Evolutionary conservation across 2,797 vertebrate species (phyloP).

Genomic region (Siniperca undulata): DNA sequence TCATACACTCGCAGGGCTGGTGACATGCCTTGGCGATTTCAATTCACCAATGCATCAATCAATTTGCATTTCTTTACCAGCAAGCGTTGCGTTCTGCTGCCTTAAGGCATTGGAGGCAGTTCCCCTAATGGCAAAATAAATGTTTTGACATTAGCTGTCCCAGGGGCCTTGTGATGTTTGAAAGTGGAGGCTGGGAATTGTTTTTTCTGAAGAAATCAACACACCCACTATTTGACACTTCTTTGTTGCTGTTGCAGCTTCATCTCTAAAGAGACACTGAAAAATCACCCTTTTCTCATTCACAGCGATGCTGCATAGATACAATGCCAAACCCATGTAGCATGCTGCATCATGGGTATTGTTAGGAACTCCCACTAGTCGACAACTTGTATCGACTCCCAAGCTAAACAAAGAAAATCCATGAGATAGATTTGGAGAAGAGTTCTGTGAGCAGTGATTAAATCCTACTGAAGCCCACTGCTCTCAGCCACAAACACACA

Average conservation of each 20-base stretch:
- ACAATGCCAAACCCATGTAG: neutral
- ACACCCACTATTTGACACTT: conserved; percentile 7
- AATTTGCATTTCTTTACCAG: conserved; percentile 24
- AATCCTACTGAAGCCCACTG: conserved; percentile 14
- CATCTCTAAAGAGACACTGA: neutral
- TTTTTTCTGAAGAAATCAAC: conserved; percentile 7
- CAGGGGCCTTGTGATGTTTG: neutral
- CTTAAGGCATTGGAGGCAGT: conserved; percentile 12
- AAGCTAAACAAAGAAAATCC: conserved; percentile 39
- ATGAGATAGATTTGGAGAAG: conserved; percentile 21
- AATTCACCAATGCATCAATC: conserved; percentile 52
- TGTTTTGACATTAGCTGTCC: conserved; percentile 34
- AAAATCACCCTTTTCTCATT: neutral
- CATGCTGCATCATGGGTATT: conserved; percentile 6
- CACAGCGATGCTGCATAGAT: neutral
- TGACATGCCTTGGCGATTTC: conserved; percentile 34
- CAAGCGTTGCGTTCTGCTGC: neutral
- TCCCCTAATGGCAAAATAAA: conserved; percentile 39
- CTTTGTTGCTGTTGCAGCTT: conserved; percentile 1
- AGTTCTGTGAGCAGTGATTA: conserved; percentile 16
- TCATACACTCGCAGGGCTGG: conserved; percentile 33
- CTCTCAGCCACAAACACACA: conserved; percentile 9
- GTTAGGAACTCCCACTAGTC: conserved; percentile 18
- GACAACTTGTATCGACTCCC: conserved; percentile 11
- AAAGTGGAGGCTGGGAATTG: conserved; percentile 11